A percentile compares a stretch with the other conserved stretches of the same genome.
Conservation (phyloP, 2,113 vertebrate genomes). For the Grus americana region DNA sequence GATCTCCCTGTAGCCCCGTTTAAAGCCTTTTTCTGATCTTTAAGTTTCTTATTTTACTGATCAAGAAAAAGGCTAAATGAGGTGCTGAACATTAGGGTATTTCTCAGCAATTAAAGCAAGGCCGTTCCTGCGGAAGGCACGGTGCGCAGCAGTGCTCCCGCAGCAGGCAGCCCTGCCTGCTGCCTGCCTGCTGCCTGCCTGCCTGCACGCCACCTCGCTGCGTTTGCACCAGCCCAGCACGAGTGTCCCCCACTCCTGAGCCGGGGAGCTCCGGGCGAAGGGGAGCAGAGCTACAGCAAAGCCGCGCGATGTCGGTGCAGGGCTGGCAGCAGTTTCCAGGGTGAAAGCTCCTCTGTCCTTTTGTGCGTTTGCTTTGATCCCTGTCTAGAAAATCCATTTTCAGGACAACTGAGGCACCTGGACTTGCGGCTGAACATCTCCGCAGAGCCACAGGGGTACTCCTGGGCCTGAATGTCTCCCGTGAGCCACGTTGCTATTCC, state of each 20-base stretch:
- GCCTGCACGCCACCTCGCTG: rapidly evolving
- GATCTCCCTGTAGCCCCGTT: not conserved
- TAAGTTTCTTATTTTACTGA: not conserved
- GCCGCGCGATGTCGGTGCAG: rapidly evolving
- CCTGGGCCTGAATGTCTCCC: not conserved
- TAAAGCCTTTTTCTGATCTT: not conserved
- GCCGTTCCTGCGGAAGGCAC: not conserved
- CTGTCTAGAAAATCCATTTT: not conserved
- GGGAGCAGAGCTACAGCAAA: not conserved
- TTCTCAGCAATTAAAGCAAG: not conserved
- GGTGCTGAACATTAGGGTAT: not conserved
- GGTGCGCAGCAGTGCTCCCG: not conserved
- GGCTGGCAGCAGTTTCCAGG: not conserved
- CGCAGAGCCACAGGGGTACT: not conserved
- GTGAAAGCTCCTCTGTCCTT: not conserved
- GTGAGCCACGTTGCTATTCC: rapidly evolving
- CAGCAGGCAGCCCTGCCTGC: not conserved
- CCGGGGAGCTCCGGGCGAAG: not conserved
- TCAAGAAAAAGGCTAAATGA: not conserved
- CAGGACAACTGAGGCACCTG: not conserved
- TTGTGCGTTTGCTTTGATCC: not conserved
- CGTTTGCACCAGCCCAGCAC: not conserved
- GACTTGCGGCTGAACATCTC: not conserved
- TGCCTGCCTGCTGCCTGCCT: not conserved
- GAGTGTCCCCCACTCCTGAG: not conserved